Conservation (phyloP, 2,888 invertebrate species). For the Antitype chi region DNA sequence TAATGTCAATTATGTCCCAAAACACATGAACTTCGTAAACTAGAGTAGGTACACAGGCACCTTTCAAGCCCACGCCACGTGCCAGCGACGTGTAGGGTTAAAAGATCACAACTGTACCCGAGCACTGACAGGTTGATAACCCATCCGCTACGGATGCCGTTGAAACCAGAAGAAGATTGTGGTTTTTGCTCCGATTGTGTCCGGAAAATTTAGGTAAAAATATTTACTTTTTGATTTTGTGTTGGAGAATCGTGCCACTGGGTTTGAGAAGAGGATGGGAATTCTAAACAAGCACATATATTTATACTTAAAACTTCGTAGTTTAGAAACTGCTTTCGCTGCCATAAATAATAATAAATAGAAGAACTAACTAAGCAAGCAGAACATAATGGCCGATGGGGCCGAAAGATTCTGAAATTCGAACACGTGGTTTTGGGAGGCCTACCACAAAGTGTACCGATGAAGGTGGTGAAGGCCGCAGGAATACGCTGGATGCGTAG, state of each 20-base stretch:
- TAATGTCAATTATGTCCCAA: neutral
- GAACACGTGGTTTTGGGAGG: no score
- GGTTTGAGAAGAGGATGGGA: neutral
- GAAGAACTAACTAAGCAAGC: no score
- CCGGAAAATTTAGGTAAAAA: conserved; percentile 8
- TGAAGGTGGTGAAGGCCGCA: no score
- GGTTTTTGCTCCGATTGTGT: conserved; percentile 18
- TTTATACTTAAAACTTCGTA: no score
- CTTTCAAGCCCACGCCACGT: conserved; percentile 30
- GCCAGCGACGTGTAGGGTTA: conserved; percentile 50
- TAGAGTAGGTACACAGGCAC: conserved; percentile 15
- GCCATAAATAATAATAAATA: no score
- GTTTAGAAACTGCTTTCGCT: no score
- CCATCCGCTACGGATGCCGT: conserved; percentile 16
- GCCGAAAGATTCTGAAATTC: no score
- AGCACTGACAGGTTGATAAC: conserved; percentile 55
- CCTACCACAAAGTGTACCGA: no score
- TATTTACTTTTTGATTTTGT: conserved; percentile 9
- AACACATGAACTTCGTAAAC: neutral
- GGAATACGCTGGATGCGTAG: no score
- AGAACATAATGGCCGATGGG: no score
- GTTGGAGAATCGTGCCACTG: neutral
- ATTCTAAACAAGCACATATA: no score
- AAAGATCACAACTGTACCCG: conserved; percentile 47
- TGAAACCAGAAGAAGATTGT: conserved; percentile 8